Conservation (phyloP, 2,113 vertebrate genomes). For the Accipiter virgatus region DNA sequence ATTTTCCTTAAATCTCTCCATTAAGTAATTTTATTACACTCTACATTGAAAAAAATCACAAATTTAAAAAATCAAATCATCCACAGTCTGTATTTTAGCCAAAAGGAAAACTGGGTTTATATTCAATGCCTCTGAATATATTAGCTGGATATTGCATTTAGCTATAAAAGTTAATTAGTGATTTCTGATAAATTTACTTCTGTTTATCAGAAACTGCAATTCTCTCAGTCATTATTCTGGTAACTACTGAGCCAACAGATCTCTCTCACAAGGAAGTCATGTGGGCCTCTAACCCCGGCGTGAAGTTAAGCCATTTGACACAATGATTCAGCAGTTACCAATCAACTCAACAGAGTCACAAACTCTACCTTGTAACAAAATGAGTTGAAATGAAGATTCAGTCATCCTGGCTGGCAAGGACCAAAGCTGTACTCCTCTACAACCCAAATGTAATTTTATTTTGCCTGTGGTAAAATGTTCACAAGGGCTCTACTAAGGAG, state of each 20-base stretch:
- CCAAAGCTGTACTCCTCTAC: neutral
- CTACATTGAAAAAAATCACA: neutral
- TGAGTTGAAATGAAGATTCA: neutral
- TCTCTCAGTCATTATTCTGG: neutral
- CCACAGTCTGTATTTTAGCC: neutral
- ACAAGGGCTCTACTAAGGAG: neutral
- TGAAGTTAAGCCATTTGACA: neutral
- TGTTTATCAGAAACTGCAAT: neutral
- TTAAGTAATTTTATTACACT: neutral
- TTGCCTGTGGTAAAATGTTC: neutral
- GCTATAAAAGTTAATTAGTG: neutral
- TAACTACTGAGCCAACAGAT: neutral
- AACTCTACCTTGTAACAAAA: neutral
- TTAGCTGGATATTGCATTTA: neutral
- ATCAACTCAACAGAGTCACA: neutral
- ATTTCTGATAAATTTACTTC: neutral
- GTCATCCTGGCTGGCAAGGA: neutral
- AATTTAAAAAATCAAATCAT: neutral
- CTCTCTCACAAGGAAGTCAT: neutral
- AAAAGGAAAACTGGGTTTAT: neutral
- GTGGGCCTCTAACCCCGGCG: neutral
- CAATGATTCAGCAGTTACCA: neutral
- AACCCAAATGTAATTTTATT: neutral
- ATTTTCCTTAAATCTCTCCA: neutral
- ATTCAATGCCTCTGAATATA: neutral